These are phyloP conservation scores for Oryzias melastigma DNA, from an alignment of 2,113 vertebrate species.

Conservation along the genomic window DNA sequence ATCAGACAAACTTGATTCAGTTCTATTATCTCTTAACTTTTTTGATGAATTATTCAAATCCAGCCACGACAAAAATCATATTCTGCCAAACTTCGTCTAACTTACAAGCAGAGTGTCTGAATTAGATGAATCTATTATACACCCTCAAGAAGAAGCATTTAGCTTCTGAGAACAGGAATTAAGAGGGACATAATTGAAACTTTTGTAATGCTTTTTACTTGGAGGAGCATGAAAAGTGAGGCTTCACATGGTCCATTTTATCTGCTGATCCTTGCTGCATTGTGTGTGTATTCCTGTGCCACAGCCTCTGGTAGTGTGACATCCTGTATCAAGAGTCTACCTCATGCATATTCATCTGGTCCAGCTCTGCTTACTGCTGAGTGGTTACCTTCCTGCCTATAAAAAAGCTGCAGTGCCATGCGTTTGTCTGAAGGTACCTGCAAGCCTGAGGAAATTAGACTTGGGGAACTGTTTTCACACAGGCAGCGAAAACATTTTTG, in stretches of 20 bases:
- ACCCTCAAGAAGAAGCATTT: constrained; percentile 27
- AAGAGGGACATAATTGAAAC: constrained; percentile 17
- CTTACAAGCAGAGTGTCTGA: constrained; percentile 30
- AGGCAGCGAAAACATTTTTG: constrained; percentile 2
- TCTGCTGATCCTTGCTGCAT: constrained; percentile 3
- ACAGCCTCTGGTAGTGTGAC: constrained; percentile 37
- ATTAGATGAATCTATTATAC: constrained; percentile 24
- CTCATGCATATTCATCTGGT: constrained; percentile 67
- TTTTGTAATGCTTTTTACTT: constrained; percentile 2
- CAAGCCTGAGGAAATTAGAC: constrained; percentile 15
- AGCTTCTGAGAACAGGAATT: constrained; percentile 23
- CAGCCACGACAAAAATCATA: constrained; percentile 43
- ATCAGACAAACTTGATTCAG: constrained; percentile 41
- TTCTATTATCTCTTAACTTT: constrained; percentile 39
- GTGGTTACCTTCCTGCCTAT: constrained; percentile 32
- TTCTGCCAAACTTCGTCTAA: constrained; percentile 20
- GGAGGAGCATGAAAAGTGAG: background rate
- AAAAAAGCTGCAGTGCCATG: constrained; percentile 40
- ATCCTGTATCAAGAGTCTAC: constrained; percentile 45
- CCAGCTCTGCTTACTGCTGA: constrained; percentile 52
- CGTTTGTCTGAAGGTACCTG: constrained; percentile 19
- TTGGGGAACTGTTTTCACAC: constrained; percentile 15
- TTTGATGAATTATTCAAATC: constrained; percentile 62
- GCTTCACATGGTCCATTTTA: background rate
- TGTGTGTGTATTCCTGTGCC: constrained; percentile 20